Base-by-base conservation (phyloP, 2,888 invertebrate species). In the Scaptomyza cyrtandrae region DNA sequence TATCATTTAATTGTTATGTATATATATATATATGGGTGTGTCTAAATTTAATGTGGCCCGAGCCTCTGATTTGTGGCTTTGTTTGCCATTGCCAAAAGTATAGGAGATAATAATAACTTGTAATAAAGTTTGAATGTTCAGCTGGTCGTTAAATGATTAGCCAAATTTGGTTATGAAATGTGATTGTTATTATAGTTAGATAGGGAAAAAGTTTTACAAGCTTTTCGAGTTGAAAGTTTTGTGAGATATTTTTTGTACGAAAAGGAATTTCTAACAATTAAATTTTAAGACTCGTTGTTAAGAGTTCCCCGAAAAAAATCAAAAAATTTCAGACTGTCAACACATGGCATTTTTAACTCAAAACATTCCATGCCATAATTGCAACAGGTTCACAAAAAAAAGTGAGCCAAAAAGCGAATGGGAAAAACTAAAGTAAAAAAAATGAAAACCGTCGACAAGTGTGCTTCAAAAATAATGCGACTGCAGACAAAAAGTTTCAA, bases 11-110 rank as follows among this genome's bases (percentile, higher is more conserved):
- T 63, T 67, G 61, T 66, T 66, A 56, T 65, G 62, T 1, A 41
- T 16, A 41, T 41, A 16, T 54, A 71, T 7, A 39, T 14, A 10
- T 55, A 67, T 77, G 69, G 75, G 78, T 58, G 75, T 75, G 75
- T n/a, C 68, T 19, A 37, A 35, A 14, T 35, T 57, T 54, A 60
- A 60, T 53, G 53, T 49, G 53, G 54, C 29, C 9, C 13, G 50
- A 66, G 39, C 37, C 19, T 43, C 31, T 39, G 27, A 57, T 49
- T 53, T 59, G 54, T 13, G 37, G 67, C 29, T 57, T 68, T 48
- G n/a, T 46, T 63, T 31, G 37, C 6, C 52, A 14, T 45, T 58
- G 54, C 68, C 68, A 63, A 75, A 67, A 64, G 62, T 37, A 54
- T 35, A 50, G 48, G 48, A 60, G 14, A 57, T 63, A 63, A 76